Base-by-base conservation (phyloP, 2,888 invertebrate species). In the Rhamnusium bicolor region DNA sequence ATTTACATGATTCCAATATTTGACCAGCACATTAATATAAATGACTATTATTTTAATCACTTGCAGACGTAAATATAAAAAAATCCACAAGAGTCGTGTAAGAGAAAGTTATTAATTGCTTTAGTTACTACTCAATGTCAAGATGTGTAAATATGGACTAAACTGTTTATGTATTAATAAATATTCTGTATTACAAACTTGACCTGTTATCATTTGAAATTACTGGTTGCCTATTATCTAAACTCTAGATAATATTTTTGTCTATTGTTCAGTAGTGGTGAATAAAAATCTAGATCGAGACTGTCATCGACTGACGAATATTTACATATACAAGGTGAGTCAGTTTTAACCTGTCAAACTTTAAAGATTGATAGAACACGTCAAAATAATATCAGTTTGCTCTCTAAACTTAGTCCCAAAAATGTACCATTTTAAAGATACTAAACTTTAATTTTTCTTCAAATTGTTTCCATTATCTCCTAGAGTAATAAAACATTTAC, bases 151-250 rank as follows among this genome's bases (percentile, higher is more conserved):
- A 40, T n/a, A n/a, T n/a, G 3, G 40, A 12, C 3, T 40, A 40
- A 40, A 40, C 40, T 12, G 40, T 12, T 40, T 40, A 40, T 10
- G 16, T 51, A 12, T 21, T 7, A 8, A 51, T 8, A 21, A 2
- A 47, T 18, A 16, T 19, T 19, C 4, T n/a, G 3, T 46, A n/a
- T 51, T 18, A 51, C 0, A 19, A 19, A 12, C 51, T 51, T 51
- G 19, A 54, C 24, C 54, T 21, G 4, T 54, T 54, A n/a, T 21
- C 0, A 21, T n/a, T 24, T 24, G 21, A 54, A 8, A 54, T 53
- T 54, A 8, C 24, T 54, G 54, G 54, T 54, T 54, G 54, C 54
- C 54, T 54, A 54, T n/a, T n/a, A 12, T n/a, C 5, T 21, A 5
- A 12, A 10, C 51, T 51, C 1, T 21, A 1, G 10, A 19, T 18